A percentile compares a stretch with the other conserved stretches of the same genome.
Conservation (phyloP, 2,888 invertebrate genomes). For the Sympetrum striolatum region DNA sequence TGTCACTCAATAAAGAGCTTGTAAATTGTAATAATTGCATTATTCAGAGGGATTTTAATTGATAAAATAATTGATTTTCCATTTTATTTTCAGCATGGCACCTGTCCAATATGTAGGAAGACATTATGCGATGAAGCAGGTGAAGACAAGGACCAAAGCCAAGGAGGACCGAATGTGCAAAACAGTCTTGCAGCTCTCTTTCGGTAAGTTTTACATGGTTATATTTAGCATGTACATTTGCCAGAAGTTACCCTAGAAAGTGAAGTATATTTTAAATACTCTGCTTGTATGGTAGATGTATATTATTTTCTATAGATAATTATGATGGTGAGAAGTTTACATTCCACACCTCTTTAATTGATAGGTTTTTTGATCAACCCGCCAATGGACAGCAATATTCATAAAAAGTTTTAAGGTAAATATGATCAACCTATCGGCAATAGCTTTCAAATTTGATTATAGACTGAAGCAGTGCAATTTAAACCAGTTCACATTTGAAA, state of each 20-base stretch:
- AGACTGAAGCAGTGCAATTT: conserved; percentile 18
- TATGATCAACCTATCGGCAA: conserved; percentile 3
- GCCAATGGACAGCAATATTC: conserved; percentile 15
- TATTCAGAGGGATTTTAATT: not conserved
- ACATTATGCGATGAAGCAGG: conserved; percentile 66
- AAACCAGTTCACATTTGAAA: not conserved
- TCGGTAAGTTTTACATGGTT: conserved; percentile 49
- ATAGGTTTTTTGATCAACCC: conserved; percentile 38
- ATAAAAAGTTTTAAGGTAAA: conserved; percentile 35
- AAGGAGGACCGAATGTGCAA: conserved; percentile 50
- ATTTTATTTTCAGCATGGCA: conserved; percentile 73
- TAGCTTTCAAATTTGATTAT: not conserved
- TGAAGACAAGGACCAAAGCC: conserved; percentile 52
- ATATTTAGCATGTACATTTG: not conserved
- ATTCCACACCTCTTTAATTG: conserved; percentile 39
- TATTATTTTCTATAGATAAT: not conserved
- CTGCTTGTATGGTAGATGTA: not conserved
- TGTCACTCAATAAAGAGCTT: too few relatives aligned
- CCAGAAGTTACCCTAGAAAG: not conserved
- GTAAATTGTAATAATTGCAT: not conserved
- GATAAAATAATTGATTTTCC: not conserved
- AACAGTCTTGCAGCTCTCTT: conserved; percentile 53
- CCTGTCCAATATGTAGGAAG: conserved; percentile 94
- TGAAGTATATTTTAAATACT: not conserved
- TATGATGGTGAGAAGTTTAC: not conserved